Evolutionary conservation across 2,888 invertebrate genomes (phyloP).

Genomic region (Himalopsyche anomala): DNA sequence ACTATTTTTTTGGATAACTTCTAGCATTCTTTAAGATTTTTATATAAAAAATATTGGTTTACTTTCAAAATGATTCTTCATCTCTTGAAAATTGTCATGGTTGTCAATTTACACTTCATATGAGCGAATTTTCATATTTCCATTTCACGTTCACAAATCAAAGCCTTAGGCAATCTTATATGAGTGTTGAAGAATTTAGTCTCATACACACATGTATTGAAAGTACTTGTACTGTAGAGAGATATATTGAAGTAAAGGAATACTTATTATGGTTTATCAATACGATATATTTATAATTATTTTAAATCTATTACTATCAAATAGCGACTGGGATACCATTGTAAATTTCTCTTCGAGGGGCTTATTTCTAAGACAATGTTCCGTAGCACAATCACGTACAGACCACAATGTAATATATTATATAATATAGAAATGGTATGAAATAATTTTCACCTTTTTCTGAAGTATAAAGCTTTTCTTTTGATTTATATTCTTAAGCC

Average conservation of each 20-base stretch:
- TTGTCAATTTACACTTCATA: constrained; percentile 37
- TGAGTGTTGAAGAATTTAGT: background rate
- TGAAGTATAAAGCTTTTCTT: background rate
- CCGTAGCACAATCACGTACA: background rate
- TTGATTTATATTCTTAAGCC: background rate
- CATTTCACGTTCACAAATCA: constrained; percentile 4
- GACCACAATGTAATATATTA: background rate
- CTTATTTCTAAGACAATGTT: background rate
- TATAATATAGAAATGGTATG: background rate
- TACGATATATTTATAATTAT: background rate
- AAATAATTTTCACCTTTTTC: background rate
- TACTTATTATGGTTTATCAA: background rate
- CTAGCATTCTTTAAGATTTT: too few species aligned
- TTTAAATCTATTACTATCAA: background rate
- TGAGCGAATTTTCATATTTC: constrained; percentile 26
- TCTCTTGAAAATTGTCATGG: background rate
- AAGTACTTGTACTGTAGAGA: too few species aligned
- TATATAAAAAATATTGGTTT: too few species aligned
- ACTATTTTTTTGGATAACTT: too few species aligned
- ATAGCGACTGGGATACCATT: too few species aligned
- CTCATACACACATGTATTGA: background rate
- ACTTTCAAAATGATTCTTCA: background rate
- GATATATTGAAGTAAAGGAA: background rate
- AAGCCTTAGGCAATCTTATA: constrained; percentile 12
- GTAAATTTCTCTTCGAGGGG: too few species aligned